Base-by-base conservation (phyloP, 2,888 invertebrate species). In the Maniola hyperantus region DNA sequence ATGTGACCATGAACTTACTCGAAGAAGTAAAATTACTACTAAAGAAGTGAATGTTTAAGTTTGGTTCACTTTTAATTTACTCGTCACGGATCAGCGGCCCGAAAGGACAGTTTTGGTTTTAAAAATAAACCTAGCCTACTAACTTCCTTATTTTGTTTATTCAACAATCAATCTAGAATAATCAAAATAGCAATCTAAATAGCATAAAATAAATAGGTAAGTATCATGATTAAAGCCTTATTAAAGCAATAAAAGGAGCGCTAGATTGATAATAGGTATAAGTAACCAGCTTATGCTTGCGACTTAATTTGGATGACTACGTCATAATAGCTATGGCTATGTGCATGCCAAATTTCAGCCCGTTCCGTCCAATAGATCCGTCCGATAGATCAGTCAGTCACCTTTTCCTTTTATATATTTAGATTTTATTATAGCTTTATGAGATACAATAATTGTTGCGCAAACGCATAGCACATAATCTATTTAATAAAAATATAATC, bases 81-180 rank as follows among this genome's bases (percentile, higher is more conserved):
- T n/a, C 39, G 55, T 58, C 57, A 39, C 50, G 64, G 64, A 50
- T 50, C 57, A 57, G 26, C 48, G 55, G 33, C 54, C 54, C 18
- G 33, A 59, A 58, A 48, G 53, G 64, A 33, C 39, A 53, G 15
- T 53, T 54, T 51, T 42, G 13, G 15, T 44, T 20, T 64, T 61
- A 57, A 61, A 57, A 26, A 64, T 64, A 48, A 55, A 64, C 20
- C 18, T 55, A 36, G 15, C 10, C 39, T 1, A 42, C 18, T 13
- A 42, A 20, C 42, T 57, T 57, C 57, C 57, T 57, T 42, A 20
- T 42, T 57, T 57, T 39, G 20, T 55, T 57, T 26, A 26, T 54
- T 4, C 0, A 55, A 36, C 36, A 36, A 39, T 18, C 36, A 36
- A 18, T 54, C 54, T 54, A 54, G 34, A 36, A 54, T 54, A 54